Base-by-base conservation (phyloP, 2,113 vertebrate species). In the Oreochromis aureus region DNA sequence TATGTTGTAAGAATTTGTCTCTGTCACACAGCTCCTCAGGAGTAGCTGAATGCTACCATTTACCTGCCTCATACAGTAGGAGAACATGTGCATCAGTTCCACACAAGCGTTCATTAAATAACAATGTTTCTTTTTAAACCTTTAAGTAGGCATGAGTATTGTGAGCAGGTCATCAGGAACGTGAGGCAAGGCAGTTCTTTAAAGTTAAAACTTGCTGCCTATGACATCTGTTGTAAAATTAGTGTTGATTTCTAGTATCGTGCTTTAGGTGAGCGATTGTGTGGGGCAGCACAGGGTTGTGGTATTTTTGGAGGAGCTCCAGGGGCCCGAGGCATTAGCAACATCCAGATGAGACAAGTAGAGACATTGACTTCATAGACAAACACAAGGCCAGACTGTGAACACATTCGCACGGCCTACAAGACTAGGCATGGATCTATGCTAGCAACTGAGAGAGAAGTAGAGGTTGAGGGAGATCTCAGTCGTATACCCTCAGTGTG, bases 281-380 rank as follows among this genome's bases (percentile, higher is more conserved):
- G 88, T 53, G 80, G 86, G 86, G 73, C 76, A 44, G 76, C 22
- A 44, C 81, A 58, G 86, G 85, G 54, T 86, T 90, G 87, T 91
- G 89, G 91, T 94, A 94, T 95, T 94, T 95, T 92, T 89, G 93
- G 91, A 93, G 85, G 63, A 81, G 39, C 87, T 92, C 87, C 92
- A 92, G 84, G 4, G 10, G 90, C 94, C 87, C 6, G 59, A 87
- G 92, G 94, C 88, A 39, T 84, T n/a, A 63, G 85, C 86, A 90
- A 80, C 88, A 89, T 91, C 86, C 88, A 94, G 94, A 94, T 93
- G 88, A 92, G 93, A 93, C 92, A 22, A 92, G 91, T 78, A 41
- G 84, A 94, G 89, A 92, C 89, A 81, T 59, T 63, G 41, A 55
- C 86, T 82, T 46, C 55, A 78, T 6, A 44, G 76, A 82, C 80